These are phyloP conservation scores for Perca fluviatilis DNA, from an alignment of 2,113 vertebrate genomes.

Conservation along the genomic window DNA sequence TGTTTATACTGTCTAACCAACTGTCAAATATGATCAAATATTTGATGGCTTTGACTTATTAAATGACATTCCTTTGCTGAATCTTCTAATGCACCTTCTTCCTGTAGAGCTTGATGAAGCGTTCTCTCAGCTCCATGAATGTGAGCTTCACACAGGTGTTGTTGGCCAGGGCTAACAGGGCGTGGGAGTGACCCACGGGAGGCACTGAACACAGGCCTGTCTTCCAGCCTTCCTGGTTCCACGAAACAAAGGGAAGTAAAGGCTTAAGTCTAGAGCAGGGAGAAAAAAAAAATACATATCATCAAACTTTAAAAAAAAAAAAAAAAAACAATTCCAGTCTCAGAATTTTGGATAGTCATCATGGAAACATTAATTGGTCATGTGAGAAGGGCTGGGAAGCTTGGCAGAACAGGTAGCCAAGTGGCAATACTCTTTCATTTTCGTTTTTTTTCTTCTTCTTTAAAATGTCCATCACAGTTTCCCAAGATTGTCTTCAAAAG, in stretches of 20 bases:
- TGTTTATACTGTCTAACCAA: not conserved
- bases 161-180: slow-evolving; percentile 93
- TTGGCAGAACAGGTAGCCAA: too few species aligned
- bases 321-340: too few species aligned
- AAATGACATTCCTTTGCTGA: not conserved
- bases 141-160: slow-evolving; percentile 93
- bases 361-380: too few species aligned
- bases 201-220: slow-evolving; percentile 94
- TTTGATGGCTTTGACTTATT: not conserved
- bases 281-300: not conserved
- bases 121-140: slow-evolving; percentile 89
- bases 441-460: too few species aligned
- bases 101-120: slow-evolving; percentile 92
- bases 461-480: too few species aligned
- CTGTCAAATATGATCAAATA: not conserved
- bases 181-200: slow-evolving; percentile 93
- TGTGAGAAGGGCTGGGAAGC: too few species aligned
- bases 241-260: slow-evolving; percentile 91
- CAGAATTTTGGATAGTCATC: too few species aligned
- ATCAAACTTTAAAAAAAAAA: too few species aligned
- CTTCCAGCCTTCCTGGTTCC: slow-evolving; percentile 99
- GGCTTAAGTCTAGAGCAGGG: slow-evolving; percentile 87
- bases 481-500: too few species aligned
- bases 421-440: too few species aligned
- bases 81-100: slow-evolving; percentile 87